Evolutionary conservation across 1,140 invertebrate genomes (phyloP).

Genomic region (Diuraphis noxia): DNA sequence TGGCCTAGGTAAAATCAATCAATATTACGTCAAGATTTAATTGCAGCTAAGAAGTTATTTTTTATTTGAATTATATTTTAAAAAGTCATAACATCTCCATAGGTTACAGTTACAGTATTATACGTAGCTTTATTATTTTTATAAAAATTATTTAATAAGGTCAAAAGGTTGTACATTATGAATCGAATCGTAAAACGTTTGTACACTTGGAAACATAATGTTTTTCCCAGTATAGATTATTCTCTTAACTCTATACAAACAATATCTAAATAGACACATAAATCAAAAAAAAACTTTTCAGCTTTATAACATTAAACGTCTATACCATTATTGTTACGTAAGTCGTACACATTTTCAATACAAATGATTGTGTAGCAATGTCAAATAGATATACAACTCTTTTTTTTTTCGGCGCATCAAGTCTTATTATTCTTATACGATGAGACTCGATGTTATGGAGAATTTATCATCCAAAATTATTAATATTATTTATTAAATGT

Average conservation of each 20-base stretch:
- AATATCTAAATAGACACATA: not conserved
- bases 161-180: not conserved
- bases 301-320: not conserved
- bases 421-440: not conserved
- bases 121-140: not conserved
- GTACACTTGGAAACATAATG: not conserved
- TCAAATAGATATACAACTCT: not conserved
- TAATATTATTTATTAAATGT: not conserved
- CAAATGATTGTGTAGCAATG: not conserved
- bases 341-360: not conserved
- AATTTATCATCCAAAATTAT: not conserved
- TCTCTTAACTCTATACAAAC: not conserved
- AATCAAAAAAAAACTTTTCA: not conserved
- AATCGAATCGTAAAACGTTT: not conserved
- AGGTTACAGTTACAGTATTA: not conserved
- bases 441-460: not conserved
- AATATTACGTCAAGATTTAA: not conserved
- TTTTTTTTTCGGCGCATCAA: not conserved
- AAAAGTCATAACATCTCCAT: not conserved
- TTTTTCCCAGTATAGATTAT: not conserved
- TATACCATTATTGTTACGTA: not conserved
- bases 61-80: not conserved
- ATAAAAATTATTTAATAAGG: not conserved
- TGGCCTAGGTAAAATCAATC: not conserved
- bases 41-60: not conserved